Evolutionary conservation across 2,888 invertebrate genomes (phyloP).

Genomic region (Helicoverpa assulta): DNA sequence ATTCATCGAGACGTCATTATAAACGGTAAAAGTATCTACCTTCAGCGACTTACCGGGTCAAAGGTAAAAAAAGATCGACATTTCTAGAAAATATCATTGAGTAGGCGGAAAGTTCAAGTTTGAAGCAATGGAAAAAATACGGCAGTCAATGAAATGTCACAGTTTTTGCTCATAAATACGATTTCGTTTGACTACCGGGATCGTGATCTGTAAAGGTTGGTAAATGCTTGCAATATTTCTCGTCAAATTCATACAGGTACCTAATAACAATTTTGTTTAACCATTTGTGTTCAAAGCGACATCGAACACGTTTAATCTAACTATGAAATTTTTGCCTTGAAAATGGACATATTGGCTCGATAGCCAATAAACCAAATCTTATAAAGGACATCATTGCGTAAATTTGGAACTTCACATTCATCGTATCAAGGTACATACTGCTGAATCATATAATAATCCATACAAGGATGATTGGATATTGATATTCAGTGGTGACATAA

Average conservation of each 20-base stretch:
- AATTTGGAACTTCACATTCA: not conserved
- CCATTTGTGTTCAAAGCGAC: too few species aligned
- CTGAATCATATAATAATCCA: not conserved
- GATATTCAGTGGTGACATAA: not conserved
- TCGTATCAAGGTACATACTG: not conserved
- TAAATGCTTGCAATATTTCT: not conserved
- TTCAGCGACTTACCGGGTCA: not conserved
- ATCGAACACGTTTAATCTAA: too few species aligned
- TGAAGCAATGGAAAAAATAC: slow-evolving; percentile 1
- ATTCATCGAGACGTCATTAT: slow-evolving; percentile 20
- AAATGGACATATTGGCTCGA: not conserved
- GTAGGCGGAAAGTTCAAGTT: slow-evolving; percentile 17
- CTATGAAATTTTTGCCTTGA: not conserved
- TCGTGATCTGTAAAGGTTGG: not conserved
- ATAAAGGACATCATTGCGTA: slow-evolving; percentile 2
- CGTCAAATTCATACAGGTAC: not conserved
- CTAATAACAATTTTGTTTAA: too few species aligned
- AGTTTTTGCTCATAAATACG: slow-evolving; percentile 8
- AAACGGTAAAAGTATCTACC: slow-evolving; percentile 9
- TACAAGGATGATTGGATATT: not conserved
- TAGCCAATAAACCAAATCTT: not conserved
- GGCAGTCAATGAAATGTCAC: slow-evolving; percentile 13
- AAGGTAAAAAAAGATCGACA: slow-evolving; percentile 10
- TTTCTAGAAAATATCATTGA: slow-evolving; percentile 39
- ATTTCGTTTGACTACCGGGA: not conserved